Evolutionary conservation across 2,888 invertebrate genomes (phyloP).

Genomic region (Pandemis heparana): DNA sequence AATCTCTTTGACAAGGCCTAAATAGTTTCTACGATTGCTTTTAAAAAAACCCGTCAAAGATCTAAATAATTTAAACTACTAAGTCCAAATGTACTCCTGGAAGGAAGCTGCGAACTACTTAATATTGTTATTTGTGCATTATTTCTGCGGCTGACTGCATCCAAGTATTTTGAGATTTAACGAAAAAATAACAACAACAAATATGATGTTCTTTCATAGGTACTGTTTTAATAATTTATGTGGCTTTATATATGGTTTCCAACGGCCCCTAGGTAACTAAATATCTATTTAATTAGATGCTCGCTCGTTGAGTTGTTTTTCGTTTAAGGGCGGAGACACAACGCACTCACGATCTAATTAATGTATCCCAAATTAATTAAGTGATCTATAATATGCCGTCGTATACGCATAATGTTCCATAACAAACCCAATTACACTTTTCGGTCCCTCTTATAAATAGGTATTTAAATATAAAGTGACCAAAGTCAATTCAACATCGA

Average conservation of each 20-base stretch:
- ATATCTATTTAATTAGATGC: not conserved
- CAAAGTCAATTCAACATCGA: too few relatives aligned
- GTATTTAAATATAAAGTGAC: too few relatives aligned
- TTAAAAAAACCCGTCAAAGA: not conserved
- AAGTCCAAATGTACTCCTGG: not conserved
- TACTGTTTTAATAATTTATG: not conserved
- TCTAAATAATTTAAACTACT: not conserved
- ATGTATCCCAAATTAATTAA: not conserved
- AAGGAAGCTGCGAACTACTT: not conserved
- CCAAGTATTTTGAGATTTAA: not conserved
- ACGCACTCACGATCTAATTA: not conserved
- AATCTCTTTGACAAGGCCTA: slow-evolving; percentile 10
- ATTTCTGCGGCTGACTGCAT: not conserved
- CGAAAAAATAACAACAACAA: too few relatives aligned
- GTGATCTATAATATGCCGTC: not conserved
- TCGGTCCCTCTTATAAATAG: too few relatives aligned
- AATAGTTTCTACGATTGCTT: not conserved
- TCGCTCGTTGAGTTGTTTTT: not conserved
- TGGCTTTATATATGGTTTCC: not conserved
- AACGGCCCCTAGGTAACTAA: not conserved
- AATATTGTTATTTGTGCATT: not conserved
- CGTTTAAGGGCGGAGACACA: not conserved
- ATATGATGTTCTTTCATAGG: not conserved
- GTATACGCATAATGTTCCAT: not conserved
- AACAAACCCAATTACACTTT: not conserved